Base-by-base conservation (phyloP, 64 coral and sea anemone species). In the Pocillopora verrucosa region DNA sequence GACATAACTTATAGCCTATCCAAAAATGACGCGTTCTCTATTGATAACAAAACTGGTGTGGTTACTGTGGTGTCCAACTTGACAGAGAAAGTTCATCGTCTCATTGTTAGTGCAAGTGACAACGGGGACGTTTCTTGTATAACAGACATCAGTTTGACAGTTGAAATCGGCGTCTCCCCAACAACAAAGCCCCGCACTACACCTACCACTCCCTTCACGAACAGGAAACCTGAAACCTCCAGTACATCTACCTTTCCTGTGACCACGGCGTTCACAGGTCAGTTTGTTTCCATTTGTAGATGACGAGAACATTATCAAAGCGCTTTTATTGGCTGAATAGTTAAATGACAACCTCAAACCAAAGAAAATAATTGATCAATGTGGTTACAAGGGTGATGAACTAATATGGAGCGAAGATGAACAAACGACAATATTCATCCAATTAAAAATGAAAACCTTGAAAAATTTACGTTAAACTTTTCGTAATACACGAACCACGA, bases 1-100 rank as follows among this genome's bases (percentile, higher is more conserved):
- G 70, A 88, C 20, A 76, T 88, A 61, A 60, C 69, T 56, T 76
- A 88, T 41, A 75, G 45, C 59, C 4, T 76, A 61, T 88, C 86
- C n/a, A 76, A 76, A 20, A 19, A 76, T 19, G n/a, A 74, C 62
- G 58, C 70, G 37, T 76, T 83, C 80, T 68, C 61, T 62, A 83
- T 83, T 65, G 34, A 83, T 83, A 26, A 61, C 13, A 83, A 68
- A 83, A 83, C 80, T 67, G 80, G 80, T 83, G 61, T 83, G 3
- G 34, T 83, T 30, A 83, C 62, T 11, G 61, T 83, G 19, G 30
- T 17, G 1, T 83, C 80, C n/a, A 67, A 83, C 35, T 63, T 51
- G 36, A 68, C 80, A 1, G 9, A 45, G 22, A 35, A 1, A 41
- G 35, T 75, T 30, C 62, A 76, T 30, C 56, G 76, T 9, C 59